Percentiles rank a stretch among this genome's conserved stretches.
These are phyloP conservation scores for Perithous albicinctus DNA, from an alignment of 2,888 invertebrate genomes.

Conservation along the genomic window DNA sequence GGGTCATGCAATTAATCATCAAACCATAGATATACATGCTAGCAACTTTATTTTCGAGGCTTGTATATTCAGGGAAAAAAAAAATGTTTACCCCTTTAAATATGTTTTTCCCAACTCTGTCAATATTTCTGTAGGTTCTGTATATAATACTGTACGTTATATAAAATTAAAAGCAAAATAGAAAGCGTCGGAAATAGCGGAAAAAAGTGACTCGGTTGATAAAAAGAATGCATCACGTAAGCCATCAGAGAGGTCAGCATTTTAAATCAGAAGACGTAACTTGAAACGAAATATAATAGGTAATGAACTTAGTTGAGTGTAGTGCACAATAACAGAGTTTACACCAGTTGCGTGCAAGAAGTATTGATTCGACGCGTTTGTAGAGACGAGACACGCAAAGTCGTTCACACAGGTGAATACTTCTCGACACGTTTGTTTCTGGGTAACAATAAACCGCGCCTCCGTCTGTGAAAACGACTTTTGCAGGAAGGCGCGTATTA, in stretches of 20 bases:
- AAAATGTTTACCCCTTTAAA: too few relatives aligned
- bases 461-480: conserved; percentile 37
- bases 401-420: conserved; percentile 38
- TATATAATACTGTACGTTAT: too few relatives aligned
- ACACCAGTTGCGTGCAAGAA: conserved; percentile 56
- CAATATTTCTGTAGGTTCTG: too few relatives aligned
- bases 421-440: conserved; percentile 19
- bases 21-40: too few relatives aligned
- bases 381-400: conserved; percentile 45
- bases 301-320: not conserved
- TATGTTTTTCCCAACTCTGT: too few relatives aligned
- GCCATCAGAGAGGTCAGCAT: not conserved
- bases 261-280: not conserved
- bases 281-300: not conserved
- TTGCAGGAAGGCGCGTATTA: not conserved
- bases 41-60: too few relatives aligned
- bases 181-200: too few relatives aligned
- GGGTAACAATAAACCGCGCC: conserved; percentile 12
- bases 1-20: not conserved
- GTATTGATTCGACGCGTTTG: conserved; percentile 58
- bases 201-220: too few relatives aligned
- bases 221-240: too few relatives aligned
- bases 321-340: conserved; percentile 31
- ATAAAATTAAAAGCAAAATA: too few relatives aligned
- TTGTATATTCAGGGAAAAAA: too few relatives aligned